Evolutionary conservation across 2,888 invertebrate species (phyloP).

Genomic region (Ceraclea dissimilis): DNA sequence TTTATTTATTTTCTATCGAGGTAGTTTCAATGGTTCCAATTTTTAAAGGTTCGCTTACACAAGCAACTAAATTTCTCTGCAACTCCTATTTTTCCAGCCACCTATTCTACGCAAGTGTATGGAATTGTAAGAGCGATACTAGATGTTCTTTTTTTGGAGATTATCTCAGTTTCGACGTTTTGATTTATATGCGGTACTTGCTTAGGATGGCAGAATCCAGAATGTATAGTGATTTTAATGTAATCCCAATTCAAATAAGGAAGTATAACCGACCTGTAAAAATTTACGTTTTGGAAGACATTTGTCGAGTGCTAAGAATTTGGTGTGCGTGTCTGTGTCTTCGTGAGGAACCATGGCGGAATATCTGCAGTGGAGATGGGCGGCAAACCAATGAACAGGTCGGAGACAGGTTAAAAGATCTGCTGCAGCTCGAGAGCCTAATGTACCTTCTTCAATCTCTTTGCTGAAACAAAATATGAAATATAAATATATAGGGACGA

Average conservation of each 20-base stretch:
- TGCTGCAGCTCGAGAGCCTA: constrained; percentile 85
- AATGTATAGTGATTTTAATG: no score
- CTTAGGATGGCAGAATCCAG: no score
- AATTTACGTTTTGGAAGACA: constrained; percentile 85
- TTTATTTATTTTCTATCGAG: no score
- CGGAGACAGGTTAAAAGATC: constrained; percentile 72
- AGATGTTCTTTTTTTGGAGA: no score
- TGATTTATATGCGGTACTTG: no score
- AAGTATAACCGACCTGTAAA: no score
- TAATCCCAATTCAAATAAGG: no score
- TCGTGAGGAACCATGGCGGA: constrained; percentile 77
- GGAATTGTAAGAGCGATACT: no score
- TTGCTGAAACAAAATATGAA: no score
- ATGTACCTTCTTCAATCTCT: constrained; percentile 69
- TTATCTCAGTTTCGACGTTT: no score
- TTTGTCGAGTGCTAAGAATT: constrained; percentile 94
- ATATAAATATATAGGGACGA: background rate
- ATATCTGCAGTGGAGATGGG: constrained; percentile 95
- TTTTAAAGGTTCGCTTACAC: background rate
- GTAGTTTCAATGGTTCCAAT: background rate
- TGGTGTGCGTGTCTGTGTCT: constrained; percentile 49
- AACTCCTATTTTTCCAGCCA: background rate
- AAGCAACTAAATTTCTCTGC: background rate
- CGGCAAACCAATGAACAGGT: constrained; percentile 93
- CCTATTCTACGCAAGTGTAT: no score